phyloP scores from a whole-genome alignment of 2,113 vertebrate genomes.

The Bostrychus sinensis region DNA sequence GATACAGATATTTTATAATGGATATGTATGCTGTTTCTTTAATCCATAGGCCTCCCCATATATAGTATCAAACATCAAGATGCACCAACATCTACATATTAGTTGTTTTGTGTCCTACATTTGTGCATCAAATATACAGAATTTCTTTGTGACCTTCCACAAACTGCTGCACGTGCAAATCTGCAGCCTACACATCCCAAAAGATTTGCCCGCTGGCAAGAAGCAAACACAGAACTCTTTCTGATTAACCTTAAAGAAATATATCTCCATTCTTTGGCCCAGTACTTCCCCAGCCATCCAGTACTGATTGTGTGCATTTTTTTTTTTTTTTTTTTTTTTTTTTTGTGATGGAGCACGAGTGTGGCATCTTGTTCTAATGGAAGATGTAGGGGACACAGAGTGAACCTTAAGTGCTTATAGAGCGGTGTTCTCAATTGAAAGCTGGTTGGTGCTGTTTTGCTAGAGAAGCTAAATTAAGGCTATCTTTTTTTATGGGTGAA shows the following conservation, averaged over 20 bases:
- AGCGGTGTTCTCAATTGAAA: constrained; percentile 7
- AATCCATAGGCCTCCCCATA: too few species aligned
- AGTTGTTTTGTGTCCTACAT: too few species aligned
- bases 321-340: too few species aligned
- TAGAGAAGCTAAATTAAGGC: constrained; percentile 28
- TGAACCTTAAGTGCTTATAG: constrained; percentile 3
- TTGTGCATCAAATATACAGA: too few species aligned
- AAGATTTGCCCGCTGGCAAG: not conserved
- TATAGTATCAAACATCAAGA: too few species aligned
- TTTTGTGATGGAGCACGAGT: too few species aligned
- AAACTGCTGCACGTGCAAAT: not conserved
- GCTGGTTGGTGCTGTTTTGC: constrained; percentile 5
- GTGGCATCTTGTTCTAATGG: not conserved
- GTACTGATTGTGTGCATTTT: constrained; percentile 3
- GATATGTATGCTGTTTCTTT: too few species aligned
- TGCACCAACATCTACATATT: too few species aligned
- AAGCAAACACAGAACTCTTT: not conserved
- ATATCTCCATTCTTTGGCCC: not conserved
- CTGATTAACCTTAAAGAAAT: constrained; percentile 8
- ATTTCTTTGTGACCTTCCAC: too few species aligned
- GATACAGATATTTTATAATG: too few species aligned
- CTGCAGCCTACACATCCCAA: constrained; percentile 1
- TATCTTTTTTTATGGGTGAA: constrained; percentile 1
- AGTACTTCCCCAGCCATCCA: not conserved
- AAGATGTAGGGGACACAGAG: not conserved